Evolutionary conservation across 2,888 invertebrate genomes (phyloP).

Genomic region (Drosophila pegasa): DNA sequence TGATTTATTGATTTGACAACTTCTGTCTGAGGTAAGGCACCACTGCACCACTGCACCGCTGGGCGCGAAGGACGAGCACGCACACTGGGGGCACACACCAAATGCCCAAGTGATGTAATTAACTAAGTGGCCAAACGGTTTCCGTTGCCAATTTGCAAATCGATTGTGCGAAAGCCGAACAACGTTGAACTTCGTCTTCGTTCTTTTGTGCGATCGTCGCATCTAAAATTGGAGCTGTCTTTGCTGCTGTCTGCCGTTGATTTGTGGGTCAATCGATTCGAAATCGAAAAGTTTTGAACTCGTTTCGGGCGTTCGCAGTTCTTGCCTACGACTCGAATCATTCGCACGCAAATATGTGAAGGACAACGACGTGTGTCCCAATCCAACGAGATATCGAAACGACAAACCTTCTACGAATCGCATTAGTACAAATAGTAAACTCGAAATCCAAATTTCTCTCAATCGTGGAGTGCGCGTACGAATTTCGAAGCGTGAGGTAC

Average conservation of each 20-base stretch:
- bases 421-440: slow-evolving; percentile 52
- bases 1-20: slow-evolving; percentile 30
- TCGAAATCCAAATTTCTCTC: slow-evolving; percentile 54
- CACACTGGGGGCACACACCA: slow-evolving; percentile 18
- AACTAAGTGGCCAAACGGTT: slow-evolving; percentile 36
- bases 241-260: slow-evolving; percentile 42
- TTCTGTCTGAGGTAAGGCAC: slow-evolving; percentile 48
- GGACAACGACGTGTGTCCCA: slow-evolving; percentile 74
- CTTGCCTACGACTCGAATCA: slow-evolving; percentile 69
- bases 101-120: slow-evolving; percentile 54
- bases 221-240: slow-evolving; percentile 69
- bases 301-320: slow-evolving; percentile 69
- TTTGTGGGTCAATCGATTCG: slow-evolving; percentile 77
- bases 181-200: slow-evolving; percentile 40
- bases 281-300: slow-evolving; percentile 81
- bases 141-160: slow-evolving; percentile 39
- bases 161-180: slow-evolving; percentile 44
- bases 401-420: slow-evolving; percentile 56
- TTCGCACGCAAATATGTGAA: slow-evolving; percentile 79
- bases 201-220: slow-evolving; percentile 28
- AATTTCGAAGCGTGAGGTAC: slow-evolving; percentile 79
- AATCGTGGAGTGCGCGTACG: slow-evolving; percentile 76
- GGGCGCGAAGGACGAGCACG: not conserved
- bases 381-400: slow-evolving; percentile 28
- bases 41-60: not conserved